Percentiles rank a stretch among this genome's conserved stretches.
Evolutionary conservation across 1,140 invertebrate genomes (phyloP).

Genomic region (Heliconius congener): DNA sequence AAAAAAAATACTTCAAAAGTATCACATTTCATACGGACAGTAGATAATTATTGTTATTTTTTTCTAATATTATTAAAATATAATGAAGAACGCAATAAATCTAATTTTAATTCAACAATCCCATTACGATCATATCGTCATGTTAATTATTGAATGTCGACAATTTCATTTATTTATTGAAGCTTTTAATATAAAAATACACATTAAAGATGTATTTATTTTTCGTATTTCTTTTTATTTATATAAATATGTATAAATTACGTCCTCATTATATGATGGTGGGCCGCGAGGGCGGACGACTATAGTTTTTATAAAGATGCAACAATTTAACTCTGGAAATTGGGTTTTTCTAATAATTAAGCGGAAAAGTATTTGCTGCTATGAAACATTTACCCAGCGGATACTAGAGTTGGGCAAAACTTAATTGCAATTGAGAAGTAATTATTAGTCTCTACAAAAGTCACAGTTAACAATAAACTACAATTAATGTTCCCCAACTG

Average conservation of each 20-base stretch:
- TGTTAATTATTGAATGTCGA: slow-evolving; percentile 16
- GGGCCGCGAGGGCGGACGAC: background rate
- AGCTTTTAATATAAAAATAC: slow-evolving; percentile 29
- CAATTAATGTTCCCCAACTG: background rate
- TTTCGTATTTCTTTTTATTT: background rate
- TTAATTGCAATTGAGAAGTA: no score
- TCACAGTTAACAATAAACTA: no score
- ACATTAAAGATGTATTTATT: slow-evolving; percentile 20
- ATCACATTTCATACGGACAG: slow-evolving; percentile 23
- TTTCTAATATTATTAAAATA: slow-evolving; percentile 1
- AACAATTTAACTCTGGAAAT: no score
- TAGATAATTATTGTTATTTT: background rate
- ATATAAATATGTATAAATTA: slow-evolving; percentile 13
- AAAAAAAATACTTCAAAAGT: slow-evolving; percentile 17
- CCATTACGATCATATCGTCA: slow-evolving; percentile 1
- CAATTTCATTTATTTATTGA: background rate
- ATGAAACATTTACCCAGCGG: no score
- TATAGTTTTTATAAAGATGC: background rate
- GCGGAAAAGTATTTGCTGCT: no score
- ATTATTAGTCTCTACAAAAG: no score
- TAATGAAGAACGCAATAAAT: slow-evolving; percentile 14
- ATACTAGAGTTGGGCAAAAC: no score
- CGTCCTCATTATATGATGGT: slow-evolving; percentile 18
- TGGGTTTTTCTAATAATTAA: no score
- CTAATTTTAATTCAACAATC: slow-evolving; percentile 22